A percentile compares a stretch with the other conserved stretches of the same genome.
Evolutionary conservation across 2,113 vertebrate species (phyloP).

Genomic region (Carettochelys insculpta): DNA sequence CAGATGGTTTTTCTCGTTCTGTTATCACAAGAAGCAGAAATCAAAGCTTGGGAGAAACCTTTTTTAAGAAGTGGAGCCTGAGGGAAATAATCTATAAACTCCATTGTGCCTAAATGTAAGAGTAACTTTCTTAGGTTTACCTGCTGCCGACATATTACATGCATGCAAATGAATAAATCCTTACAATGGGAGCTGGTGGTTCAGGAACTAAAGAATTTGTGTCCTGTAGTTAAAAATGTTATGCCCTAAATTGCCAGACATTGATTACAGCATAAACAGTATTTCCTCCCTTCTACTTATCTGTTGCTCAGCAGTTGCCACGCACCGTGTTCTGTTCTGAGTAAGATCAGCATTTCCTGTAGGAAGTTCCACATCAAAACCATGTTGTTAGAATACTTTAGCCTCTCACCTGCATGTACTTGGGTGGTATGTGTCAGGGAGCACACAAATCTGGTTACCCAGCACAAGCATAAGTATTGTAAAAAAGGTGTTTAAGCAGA

Average conservation of each 20-base stretch:
- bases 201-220: rapidly evolving
- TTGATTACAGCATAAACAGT: rapidly evolving
- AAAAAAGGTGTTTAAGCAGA: not conserved
- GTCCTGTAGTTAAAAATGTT: not conserved
- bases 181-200: not conserved
- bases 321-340: rapidly evolving
- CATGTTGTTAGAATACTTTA: not conserved
- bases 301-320: not conserved
- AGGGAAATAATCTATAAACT: not conserved
- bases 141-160: not conserved
- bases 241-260: not conserved
- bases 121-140: not conserved
- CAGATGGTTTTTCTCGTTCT: not conserved
- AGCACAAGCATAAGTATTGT: not conserved
- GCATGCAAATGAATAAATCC: not conserved
- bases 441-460: not conserved
- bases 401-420: not conserved
- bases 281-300: not conserved
- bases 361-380: not conserved
- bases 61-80: too few species aligned
- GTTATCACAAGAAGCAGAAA: not conserved
- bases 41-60: rapidly evolving
- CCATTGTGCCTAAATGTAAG: rapidly evolving
- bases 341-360: not conserved
- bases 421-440: not conserved